Evolutionary conservation across 2,797 vertebrate species (phyloP).

Genomic region (Podargus strigoides): DNA sequence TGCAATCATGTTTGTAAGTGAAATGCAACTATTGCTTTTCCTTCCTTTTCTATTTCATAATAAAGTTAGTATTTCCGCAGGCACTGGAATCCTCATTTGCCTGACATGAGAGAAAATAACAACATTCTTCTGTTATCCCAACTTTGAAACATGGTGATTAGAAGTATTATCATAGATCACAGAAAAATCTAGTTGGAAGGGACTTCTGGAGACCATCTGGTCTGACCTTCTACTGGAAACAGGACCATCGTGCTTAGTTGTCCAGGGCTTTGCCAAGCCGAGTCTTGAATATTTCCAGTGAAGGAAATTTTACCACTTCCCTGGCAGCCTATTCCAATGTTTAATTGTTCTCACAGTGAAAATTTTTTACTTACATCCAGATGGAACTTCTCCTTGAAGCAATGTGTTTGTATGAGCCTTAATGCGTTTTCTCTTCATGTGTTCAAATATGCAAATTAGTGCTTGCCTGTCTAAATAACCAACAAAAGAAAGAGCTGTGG

Average conservation of each 20-base stretch:
- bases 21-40: conserved; percentile 7
- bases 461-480: neutral
- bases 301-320: neutral
- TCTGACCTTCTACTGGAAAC: neutral
- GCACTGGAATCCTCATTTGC: conserved; percentile 21
- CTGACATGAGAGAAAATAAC: conserved; percentile 16
- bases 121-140: neutral
- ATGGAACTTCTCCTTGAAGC: neutral
- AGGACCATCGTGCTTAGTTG: neutral
- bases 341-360: conserved; percentile 4
- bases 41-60: conserved; percentile 19
- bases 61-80: neutral
- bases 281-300: neutral
- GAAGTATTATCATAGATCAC: neutral
- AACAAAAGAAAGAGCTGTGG: neutral
- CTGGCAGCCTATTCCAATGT: neutral
- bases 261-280: neutral
- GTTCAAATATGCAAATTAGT: neutral
- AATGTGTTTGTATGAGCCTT: neutral
- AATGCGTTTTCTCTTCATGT: neutral
- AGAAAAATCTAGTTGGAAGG: conserved; percentile 10
- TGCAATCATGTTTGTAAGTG: neutral
- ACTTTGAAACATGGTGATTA: neutral
- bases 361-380: neutral
- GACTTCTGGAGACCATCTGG: conserved; percentile 32